Base-by-base conservation (phyloP, 2,888 invertebrate species). In the Bembecia ichneumoniformis region DNA sequence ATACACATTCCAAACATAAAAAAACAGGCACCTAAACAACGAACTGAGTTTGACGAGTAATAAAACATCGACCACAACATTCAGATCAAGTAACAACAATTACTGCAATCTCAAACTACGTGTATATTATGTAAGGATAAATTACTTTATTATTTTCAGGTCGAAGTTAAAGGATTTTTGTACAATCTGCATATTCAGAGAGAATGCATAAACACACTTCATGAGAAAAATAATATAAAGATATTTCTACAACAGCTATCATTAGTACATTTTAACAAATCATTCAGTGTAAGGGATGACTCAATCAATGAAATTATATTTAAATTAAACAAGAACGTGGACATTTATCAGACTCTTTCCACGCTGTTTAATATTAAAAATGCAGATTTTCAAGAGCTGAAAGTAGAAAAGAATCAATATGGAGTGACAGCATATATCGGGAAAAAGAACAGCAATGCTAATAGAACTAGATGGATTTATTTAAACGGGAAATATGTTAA, bases 241-340 rank as follows among this genome's bases (percentile, higher is more conserved):
- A 74, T 66, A 48, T 78, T 87, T 47, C 63, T 95, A 45, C 89
- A 91, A 66, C 82, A 84, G 47, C 66, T 94, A 48, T 90, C 92
- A n/a, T 68, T 95, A 49, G 87, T 91, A 28, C 90, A 93, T 65
- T 89, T 88, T 47, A 72, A 87, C 49, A 87, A 91, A 59, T 93
- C 93, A 9, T 87, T 95, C 57, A 91, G 90, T 52, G 71, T 95
- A 47, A 81, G 93, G 58, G 91, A 94, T 71, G 92, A 94, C 62
- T 73, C 78, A 0, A 86, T 74, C 45, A 88, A 89, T 48, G 84
- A 89, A 61, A 82, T 92, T 1, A 57, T 92, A 17, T 76, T 92
- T 35, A 88, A 90, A 66, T 87, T 90, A 35, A 86, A 86, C 36
- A 91, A 90, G 68, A 83, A 84, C 54, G 77, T 82, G 49, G 82